Evolutionary conservation across 2,888 invertebrate genomes (phyloP).

Genomic region (Eupithecia dodoneata): DNA sequence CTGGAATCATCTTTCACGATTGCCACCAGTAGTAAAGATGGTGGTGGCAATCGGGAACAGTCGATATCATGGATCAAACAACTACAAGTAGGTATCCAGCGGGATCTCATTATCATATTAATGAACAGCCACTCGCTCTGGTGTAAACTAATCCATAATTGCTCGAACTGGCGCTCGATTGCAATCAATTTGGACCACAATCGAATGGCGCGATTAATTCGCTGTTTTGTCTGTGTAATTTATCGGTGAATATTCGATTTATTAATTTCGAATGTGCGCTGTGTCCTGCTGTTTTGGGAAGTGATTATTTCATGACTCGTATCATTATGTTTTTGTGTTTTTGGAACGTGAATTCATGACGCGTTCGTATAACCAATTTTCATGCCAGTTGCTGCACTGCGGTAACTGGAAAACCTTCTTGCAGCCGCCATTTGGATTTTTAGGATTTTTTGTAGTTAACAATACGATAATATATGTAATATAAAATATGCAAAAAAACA

Average conservation of each 20-base stretch:
- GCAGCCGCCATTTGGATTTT: no score
- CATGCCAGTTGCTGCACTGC: background rate
- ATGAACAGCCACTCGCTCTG: conserved; percentile 27
- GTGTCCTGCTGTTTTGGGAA: background rate
- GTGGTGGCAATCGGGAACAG: background rate
- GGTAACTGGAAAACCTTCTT: background rate
- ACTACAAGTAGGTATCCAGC: background rate
- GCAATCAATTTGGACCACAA: conserved; percentile 61
- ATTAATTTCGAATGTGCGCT: background rate
- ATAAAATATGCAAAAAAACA: no score
- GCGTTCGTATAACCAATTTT: background rate
- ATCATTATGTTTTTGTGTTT: background rate
- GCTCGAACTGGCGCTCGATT: conserved; percentile 55
- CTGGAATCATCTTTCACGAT: no score
- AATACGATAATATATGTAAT: no score
- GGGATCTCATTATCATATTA: background rate
- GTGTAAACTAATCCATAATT: conserved; percentile 51
- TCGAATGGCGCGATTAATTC: conserved; percentile 48
- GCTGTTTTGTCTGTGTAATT: conserved; percentile 42
- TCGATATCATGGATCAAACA: background rate
- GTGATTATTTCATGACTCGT: background rate
- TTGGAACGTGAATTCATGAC: background rate
- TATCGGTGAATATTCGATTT: conserved; percentile 27
- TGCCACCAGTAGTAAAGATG: no score
- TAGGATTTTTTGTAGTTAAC: no score